Evolutionary conservation across 2,888 invertebrate genomes (phyloP).

Genomic region (Alloscopus bannaensis): DNA sequence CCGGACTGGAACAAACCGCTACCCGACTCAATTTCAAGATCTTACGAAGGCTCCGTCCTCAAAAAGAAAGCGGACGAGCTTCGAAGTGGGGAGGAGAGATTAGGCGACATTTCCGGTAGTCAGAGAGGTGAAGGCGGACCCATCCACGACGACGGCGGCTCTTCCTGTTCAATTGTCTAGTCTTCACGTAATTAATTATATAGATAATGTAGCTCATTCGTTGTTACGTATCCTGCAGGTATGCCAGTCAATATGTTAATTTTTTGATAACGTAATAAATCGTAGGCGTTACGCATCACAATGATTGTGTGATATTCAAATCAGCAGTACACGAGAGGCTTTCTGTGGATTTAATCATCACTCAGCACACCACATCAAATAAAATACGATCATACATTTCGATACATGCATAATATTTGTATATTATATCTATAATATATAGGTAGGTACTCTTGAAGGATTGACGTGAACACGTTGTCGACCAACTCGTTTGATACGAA

Average conservation of each 20-base stretch:
- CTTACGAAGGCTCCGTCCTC: slow-evolving; percentile 82
- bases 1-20: slow-evolving; percentile 88
- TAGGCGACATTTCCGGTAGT: slow-evolving; percentile 17
- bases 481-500: slow-evolving; percentile 5
- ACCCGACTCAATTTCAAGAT: slow-evolving; percentile 84
- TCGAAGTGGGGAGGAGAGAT: slow-evolving; percentile 75
- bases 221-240: slow-evolving; percentile 14
- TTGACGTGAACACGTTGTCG: slow-evolving; percentile 10
- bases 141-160: not conserved
- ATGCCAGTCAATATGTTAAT: slow-evolving; percentile 6
- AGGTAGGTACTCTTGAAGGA: no score
- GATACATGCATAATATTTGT: no score
- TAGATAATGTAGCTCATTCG: slow-evolving; percentile 7
- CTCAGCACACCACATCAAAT: no score
- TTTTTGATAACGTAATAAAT: slow-evolving; percentile 12
- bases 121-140: not conserved
- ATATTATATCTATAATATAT: no score
- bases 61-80: slow-evolving; percentile 81
- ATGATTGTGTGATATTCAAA: no score
- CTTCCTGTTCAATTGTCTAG: slow-evolving; percentile 43
- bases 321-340: no score
- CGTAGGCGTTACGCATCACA: slow-evolving; percentile 19
- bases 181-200: slow-evolving; percentile 16
- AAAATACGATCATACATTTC: no score
- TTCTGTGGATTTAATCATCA: no score